These are phyloP conservation scores for Indri indri DNA, from an alignment of 2,113 vertebrate species.

Conservation along the genomic window DNA sequence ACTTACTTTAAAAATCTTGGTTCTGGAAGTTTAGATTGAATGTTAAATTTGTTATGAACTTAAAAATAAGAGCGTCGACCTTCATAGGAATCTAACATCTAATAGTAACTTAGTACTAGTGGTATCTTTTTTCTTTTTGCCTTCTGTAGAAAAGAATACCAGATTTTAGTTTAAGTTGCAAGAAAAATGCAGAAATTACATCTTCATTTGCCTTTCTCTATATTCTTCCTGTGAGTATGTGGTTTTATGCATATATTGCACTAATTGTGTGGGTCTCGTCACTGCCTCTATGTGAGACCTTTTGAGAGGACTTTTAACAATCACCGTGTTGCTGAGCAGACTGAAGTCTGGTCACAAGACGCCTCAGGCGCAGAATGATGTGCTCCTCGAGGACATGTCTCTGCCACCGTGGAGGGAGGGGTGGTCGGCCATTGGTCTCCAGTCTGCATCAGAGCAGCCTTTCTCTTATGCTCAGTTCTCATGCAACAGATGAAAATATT, in stretches of 20 bases:
- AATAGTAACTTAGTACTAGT: rapidly evolving
- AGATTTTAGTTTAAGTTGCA: neutral
- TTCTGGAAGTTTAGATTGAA: neutral
- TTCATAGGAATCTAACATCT: neutral
- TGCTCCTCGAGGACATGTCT: neutral
- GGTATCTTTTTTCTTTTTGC: no score
- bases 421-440: rapidly evolving
- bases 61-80: neutral
- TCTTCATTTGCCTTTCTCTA: neutral
- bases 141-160: neutral
- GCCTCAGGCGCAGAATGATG: rapidly evolving
- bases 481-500: neutral
- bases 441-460: neutral
- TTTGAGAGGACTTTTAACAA: neutral
- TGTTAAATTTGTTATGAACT: neutral
- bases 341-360: neutral
- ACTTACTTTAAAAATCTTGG: no score
- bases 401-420: rapidly evolving
- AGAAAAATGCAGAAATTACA: neutral
- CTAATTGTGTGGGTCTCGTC: neutral
- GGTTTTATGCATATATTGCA: neutral
- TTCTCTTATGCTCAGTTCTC: rapidly evolving
- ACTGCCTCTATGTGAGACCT: rapidly evolving
- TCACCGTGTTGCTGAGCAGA: neutral
- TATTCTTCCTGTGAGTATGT: neutral